A percentile compares a stretch with the other conserved stretches of the same genome.
Conservation (phyloP, 2,888 invertebrate genomes). For the Calameuta filiformis region DNA sequence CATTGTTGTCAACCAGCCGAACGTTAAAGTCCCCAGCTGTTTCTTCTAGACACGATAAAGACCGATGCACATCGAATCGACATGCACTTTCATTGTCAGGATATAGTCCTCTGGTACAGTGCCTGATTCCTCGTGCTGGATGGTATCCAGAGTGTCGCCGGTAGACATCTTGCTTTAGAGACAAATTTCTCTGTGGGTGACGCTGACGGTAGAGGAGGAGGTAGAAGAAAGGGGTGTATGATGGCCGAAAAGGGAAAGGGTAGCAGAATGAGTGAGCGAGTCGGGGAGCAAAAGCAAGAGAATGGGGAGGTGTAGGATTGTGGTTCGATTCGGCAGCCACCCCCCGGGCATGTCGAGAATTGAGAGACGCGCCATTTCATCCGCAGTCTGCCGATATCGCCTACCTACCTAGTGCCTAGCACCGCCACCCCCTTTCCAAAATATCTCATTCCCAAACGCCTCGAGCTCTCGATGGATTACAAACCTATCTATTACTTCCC, state of each 20-base stretch:
- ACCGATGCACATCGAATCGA: not conserved
- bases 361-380: slow-evolving; percentile 64
- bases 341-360: slow-evolving; percentile 59
- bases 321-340: slow-evolving; percentile 59
- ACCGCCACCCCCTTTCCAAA: slow-evolving; percentile 53
- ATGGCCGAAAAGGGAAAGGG: not conserved
- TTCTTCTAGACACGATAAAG: slow-evolving; percentile 1
- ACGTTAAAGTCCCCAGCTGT: slow-evolving; percentile 27
- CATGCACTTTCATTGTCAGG: not conserved
- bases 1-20: slow-evolving; percentile 49
- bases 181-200: not conserved
- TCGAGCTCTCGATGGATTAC: slow-evolving; percentile 64
- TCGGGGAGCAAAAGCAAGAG: slow-evolving; percentile 10
- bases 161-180: not conserved
- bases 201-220: not conserved
- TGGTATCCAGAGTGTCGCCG: not conserved
- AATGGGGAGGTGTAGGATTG: slow-evolving; percentile 37
- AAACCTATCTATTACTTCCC: slow-evolving; percentile 66
- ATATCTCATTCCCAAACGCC: slow-evolving; percentile 66
- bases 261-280: slow-evolving; percentile 15
- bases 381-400: slow-evolving; percentile 65
- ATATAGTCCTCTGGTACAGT: not conserved
- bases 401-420: slow-evolving; percentile 28
- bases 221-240: not conserved
- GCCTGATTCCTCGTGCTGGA: not conserved